These are phyloP conservation scores for Leucoraja erinaceus DNA, from an alignment of 2,113 vertebrate genomes.

Conservation along the genomic window DNA sequence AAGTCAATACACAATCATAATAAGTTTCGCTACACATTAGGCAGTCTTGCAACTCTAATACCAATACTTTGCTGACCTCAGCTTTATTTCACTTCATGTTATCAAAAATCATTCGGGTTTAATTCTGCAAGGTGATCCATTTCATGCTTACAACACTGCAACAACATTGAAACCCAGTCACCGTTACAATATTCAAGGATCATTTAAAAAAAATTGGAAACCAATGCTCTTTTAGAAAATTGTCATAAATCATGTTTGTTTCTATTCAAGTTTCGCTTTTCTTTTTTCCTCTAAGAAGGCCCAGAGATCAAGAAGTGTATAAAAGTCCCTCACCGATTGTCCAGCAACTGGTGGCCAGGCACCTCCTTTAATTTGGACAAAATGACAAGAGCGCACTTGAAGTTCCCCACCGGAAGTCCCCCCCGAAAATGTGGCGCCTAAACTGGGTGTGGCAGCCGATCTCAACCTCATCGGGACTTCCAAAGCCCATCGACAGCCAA, in stretches of 20 bases:
- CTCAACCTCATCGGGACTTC: too few relatives aligned
- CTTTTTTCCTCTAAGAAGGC: too few relatives aligned
- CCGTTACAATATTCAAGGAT: neutral
- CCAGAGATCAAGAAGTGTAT: neutral
- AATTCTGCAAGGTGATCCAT: neutral
- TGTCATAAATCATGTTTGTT: neutral
- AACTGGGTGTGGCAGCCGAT: too few relatives aligned
- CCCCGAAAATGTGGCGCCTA: too few relatives aligned
- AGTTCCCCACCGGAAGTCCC: too few relatives aligned
- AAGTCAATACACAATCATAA: neutral
- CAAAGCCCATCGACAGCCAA: too few relatives aligned
- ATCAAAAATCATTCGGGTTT: neutral
- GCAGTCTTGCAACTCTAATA: neutral
- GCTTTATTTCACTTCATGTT: constrained; percentile 4
- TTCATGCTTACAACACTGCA: neutral
- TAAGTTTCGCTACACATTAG: neutral
- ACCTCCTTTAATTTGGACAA: too few relatives aligned
- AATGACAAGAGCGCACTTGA: too few relatives aligned
- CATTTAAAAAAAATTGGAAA: neutral
- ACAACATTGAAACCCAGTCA: neutral
- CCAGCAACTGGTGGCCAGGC: too few relatives aligned
- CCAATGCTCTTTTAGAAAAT: neutral
- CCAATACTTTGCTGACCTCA: neutral
- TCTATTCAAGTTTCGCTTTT: too few relatives aligned
- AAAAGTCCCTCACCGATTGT: too few relatives aligned